A percentile compares a stretch with the other conserved stretches of the same genome.
phyloP scores from a whole-genome alignment of 2,888 invertebrate genomes.

The Cheilosia vulpina region DNA sequence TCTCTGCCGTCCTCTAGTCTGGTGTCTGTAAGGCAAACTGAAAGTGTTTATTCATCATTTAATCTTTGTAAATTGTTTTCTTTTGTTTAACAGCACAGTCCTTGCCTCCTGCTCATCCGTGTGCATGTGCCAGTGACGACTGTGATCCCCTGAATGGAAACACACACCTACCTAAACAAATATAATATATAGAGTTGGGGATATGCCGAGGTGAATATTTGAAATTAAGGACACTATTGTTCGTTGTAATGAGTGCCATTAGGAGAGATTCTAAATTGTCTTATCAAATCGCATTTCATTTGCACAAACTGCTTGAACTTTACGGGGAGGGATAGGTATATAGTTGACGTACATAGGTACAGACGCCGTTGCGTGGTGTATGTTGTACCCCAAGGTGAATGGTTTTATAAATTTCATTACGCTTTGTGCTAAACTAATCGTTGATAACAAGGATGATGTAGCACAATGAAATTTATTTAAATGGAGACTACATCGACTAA shows the following conservation, averaged over 20 bases:
- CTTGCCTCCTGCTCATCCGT: slow-evolving; percentile 13
- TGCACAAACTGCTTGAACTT: slow-evolving; percentile 61
- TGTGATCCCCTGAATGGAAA: neutral
- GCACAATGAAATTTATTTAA: slow-evolving; percentile 49
- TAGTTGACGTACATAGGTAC: neutral
- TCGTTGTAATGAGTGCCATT: slow-evolving; percentile 72
- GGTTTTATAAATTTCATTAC: slow-evolving; percentile 51
- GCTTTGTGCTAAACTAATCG: slow-evolving; percentile 50
- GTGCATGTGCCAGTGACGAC: slow-evolving; percentile 7
- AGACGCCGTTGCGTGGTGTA: neutral
- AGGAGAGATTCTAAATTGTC: slow-evolving; percentile 68
- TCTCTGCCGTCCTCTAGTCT: neutral
- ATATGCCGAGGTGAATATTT: slow-evolving; percentile 64
- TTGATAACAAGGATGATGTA: slow-evolving; percentile 52
- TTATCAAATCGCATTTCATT: slow-evolving; percentile 75
- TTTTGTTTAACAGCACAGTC: slow-evolving; percentile 56
- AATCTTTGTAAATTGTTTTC: slow-evolving; percentile 72
- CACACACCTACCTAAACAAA: neutral
- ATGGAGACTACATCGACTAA: slow-evolving; percentile 25
- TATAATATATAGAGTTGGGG: neutral
- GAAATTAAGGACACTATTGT: slow-evolving; percentile 73
- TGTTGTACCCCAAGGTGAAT: slow-evolving; percentile 17
- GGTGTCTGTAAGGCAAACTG: slow-evolving; percentile 41
- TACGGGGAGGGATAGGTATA: neutral
- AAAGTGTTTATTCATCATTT: slow-evolving; percentile 74